Conservation (phyloP, 2,113 vertebrate species). For the Heliornis fulica region DNA sequence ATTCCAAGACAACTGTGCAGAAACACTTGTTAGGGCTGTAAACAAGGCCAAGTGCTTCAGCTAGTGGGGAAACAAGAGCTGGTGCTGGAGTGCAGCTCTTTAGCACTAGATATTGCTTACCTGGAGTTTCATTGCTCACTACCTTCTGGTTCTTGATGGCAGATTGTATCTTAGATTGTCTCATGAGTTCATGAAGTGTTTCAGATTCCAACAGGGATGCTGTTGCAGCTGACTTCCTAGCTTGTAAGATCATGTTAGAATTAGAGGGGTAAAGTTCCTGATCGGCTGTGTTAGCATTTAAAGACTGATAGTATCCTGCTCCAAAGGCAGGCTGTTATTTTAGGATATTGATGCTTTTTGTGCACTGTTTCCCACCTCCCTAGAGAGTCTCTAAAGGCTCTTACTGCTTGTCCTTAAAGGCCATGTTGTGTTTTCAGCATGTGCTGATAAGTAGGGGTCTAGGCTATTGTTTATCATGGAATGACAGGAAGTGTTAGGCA, state of each 20-base stretch:
- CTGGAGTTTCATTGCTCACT: not conserved
- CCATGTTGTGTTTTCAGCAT: not conserved
- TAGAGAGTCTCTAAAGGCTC: not conserved
- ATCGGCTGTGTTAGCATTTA: not conserved
- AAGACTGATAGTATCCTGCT: conserved; percentile 25
- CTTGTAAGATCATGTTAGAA: not conserved
- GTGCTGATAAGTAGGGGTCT: conserved; percentile 6
- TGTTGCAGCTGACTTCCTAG: not conserved
- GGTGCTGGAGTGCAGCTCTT: not conserved
- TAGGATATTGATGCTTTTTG: conserved; percentile 22
- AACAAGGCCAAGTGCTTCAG: not conserved
- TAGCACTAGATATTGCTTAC: not conserved
- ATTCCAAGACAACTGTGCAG: not conserved
- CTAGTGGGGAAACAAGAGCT: not conserved
- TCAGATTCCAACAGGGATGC: not conserved
- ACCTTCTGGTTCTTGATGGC: not conserved
- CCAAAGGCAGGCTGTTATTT: conserved; percentile 37
- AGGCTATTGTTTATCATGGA: not conserved
- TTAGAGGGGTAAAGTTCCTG: not conserved
- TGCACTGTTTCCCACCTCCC: not conserved
- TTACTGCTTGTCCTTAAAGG: not conserved
- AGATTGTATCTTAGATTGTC: conserved; percentile 22
- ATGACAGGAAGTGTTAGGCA: not conserved
- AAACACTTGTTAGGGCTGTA: not conserved
- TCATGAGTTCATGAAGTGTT: too few relatives aligned